A percentile compares a stretch with the other conserved stretches of the same genome.
phyloP scores from a whole-genome alignment of 2,113 vertebrate genomes.

The Chinchilla lanigera region DNA sequence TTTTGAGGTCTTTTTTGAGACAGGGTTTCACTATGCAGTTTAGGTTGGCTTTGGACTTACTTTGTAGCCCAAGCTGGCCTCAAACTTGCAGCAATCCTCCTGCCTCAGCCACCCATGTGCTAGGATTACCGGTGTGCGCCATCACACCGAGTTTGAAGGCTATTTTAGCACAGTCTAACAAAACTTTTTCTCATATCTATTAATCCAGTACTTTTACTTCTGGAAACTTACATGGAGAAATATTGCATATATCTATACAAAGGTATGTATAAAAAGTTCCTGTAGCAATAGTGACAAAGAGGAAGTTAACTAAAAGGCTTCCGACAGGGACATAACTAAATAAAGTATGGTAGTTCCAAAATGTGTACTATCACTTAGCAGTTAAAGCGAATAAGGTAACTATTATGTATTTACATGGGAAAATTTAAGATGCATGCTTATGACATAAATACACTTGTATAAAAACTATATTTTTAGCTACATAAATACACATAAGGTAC shows the following conservation, averaged over 20 bases:
- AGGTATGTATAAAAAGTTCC: conserved; percentile 6
- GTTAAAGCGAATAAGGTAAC: conserved; percentile 46
- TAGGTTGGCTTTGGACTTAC: background rate
- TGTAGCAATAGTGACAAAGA: background rate
- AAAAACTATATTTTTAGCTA: conserved; percentile 29
- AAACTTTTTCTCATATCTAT: conserved; percentile 52
- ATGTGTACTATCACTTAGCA: conserved; percentile 2
- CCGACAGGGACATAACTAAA: conserved; percentile 3
- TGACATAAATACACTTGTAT: background rate
- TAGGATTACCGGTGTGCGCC: background rate
- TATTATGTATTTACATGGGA: conserved; percentile 8
- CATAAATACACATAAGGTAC: background rate
- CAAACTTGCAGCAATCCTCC: background rate
- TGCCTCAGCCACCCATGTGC: background rate
- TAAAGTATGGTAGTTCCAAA: conserved; percentile 46
- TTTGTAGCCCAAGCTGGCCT: background rate
- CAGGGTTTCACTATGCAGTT: background rate
- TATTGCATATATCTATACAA: background rate
- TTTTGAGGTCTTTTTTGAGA: background rate
- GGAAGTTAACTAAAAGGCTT: background rate
- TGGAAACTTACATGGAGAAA: conserved; percentile 22
- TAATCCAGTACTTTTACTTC: background rate
- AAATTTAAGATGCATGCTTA: conserved; percentile 7
- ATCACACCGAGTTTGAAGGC: background rate
- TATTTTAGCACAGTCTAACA: background rate